Conservation (phyloP, 2,888 invertebrate genomes). For the Osedax fenrisi region DNA sequence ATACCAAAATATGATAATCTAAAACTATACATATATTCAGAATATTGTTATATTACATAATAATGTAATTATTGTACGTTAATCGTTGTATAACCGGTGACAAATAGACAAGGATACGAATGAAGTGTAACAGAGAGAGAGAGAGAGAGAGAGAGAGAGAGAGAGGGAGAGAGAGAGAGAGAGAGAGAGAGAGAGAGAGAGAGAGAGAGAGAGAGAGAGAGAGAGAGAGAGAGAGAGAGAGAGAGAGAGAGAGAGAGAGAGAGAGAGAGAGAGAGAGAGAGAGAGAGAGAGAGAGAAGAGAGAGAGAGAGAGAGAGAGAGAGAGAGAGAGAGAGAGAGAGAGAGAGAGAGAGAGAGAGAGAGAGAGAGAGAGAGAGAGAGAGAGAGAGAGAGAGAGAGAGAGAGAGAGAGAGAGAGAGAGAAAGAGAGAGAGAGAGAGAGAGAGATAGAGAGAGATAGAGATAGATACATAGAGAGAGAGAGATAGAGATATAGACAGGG, state of each 20-base stretch:
- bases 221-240: conserved; percentile 25
- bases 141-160: conserved; percentile 4
- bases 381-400: conserved; percentile 23
- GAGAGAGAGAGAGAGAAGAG: conserved; percentile 25
- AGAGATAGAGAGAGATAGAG: conserved; percentile 27
- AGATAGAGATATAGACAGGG: conserved; percentile 22
- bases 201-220: conserved; percentile 21
- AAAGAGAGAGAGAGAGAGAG: conserved; percentile 26
- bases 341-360: conserved; percentile 13
- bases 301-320: conserved; percentile 26
- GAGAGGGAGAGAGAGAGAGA: conserved; percentile 20
- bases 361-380: conserved; percentile 25
- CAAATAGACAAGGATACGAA: neutral
- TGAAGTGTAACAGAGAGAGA: neutral
- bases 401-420: conserved; percentile 27
- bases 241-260: conserved; percentile 25
- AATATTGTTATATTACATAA: no score
- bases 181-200: conserved; percentile 21
- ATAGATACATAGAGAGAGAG: conserved; percentile 27
- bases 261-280: conserved; percentile 26
- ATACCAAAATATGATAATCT: no score
- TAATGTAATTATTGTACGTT: no score
- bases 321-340: conserved; percentile 23
- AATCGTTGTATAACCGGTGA: no score
- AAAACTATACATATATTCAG: no score